A percentile compares a stretch with the other conserved stretches of the same genome.
phyloP scores from a whole-genome alignment of 2,888 invertebrate species.

The Pseudococcus viburni region DNA sequence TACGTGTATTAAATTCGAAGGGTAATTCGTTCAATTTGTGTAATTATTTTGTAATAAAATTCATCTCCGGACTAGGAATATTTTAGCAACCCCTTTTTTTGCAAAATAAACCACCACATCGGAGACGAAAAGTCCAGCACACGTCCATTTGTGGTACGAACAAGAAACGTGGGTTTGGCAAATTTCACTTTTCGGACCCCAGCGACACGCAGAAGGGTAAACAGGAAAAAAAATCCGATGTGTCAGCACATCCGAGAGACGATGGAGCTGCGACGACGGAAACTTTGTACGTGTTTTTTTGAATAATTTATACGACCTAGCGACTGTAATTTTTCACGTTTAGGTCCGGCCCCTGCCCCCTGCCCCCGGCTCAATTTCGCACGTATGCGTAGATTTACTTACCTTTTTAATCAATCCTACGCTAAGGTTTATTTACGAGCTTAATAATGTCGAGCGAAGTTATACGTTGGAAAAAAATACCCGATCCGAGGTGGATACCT shows the following conservation, averaged over 20 bases:
- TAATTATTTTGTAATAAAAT: neutral
- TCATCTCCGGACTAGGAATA: neutral
- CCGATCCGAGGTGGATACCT: neutral
- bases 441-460: slow-evolving; percentile 37
- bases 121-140: slow-evolving; percentile 17
- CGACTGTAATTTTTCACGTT: neutral
- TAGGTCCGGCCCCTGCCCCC: neutral
- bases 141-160: neutral
- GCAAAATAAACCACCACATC: neutral
- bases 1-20: neutral
- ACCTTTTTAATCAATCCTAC: slow-evolving; percentile 20
- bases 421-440: slow-evolving; percentile 39
- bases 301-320: neutral
- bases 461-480: neutral
- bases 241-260: neutral
- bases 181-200: neutral
- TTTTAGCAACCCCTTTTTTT: neutral
- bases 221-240: neutral
- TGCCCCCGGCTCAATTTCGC: neutral
- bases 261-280: neutral
- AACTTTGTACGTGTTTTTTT: neutral
- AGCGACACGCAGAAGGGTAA: neutral
- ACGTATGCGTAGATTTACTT: slow-evolving; percentile 7
- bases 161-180: neutral
- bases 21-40: neutral